These are phyloP conservation scores for Aproaerema taeniolella DNA, from an alignment of 2,888 invertebrate genomes.

Conservation along the genomic window DNA sequence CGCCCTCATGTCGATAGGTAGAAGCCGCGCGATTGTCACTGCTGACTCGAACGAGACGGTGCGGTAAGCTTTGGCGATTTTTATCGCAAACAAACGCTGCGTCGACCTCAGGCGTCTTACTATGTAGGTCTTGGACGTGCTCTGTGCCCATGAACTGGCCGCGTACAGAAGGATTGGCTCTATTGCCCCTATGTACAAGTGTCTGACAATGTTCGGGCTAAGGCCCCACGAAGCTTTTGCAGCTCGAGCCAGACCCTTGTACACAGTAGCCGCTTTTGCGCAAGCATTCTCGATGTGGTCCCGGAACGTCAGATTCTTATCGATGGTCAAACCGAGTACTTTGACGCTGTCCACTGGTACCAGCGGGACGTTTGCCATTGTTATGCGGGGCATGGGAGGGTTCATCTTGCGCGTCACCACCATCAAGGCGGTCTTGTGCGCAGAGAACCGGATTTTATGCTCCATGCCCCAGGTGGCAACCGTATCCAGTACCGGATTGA, in stretches of 20 bases:
- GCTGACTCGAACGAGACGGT: too few species aligned
- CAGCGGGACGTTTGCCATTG: neutral
- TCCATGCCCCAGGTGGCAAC: neutral
- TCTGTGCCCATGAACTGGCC: conserved; percentile 16
- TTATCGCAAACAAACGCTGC: too few species aligned
- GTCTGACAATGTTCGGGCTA: conserved; percentile 9
- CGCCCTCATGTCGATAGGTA: too few species aligned
- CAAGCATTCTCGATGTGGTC: conserved; percentile 3
- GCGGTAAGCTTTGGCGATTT: too few species aligned
- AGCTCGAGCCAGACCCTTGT: neutral
- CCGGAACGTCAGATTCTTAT: conserved; percentile 9
- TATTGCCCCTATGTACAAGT: conserved; percentile 17
- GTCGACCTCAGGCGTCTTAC: too few species aligned
- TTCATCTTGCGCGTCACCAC: neutral
- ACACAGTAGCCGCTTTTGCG: conserved; percentile 8
- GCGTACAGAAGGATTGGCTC: conserved; percentile 20
- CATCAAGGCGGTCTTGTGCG: neutral
- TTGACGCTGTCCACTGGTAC: conserved; percentile 1
- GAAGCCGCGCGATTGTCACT: too few species aligned
- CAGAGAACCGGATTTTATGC: neutral
- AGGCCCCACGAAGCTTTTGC: conserved; percentile 14
- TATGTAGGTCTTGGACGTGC: neutral
- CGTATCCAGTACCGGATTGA: neutral
- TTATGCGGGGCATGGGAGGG: neutral
- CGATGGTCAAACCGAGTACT: neutral